These are phyloP conservation scores for Conops quadrifasciatus DNA, from an alignment of 2,888 invertebrate species.

Conservation along the genomic window DNA sequence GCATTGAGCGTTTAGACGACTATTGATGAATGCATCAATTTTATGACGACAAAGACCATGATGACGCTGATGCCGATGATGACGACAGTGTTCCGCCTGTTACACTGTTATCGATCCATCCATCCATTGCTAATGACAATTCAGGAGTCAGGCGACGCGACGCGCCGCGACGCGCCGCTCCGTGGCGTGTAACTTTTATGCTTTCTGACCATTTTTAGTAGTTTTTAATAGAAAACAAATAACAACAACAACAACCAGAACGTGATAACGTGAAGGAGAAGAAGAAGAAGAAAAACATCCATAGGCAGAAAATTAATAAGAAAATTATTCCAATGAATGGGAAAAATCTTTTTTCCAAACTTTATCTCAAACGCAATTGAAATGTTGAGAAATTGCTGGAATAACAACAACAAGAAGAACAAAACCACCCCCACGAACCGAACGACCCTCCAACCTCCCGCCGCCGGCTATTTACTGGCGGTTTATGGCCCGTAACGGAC, in stretches of 20 bases:
- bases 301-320: too few relatives aligned
- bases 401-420: too few relatives aligned
- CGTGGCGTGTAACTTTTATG: conserved; percentile 31
- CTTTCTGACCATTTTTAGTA: conserved; percentile 22
- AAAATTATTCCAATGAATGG: too few relatives aligned
- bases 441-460: not conserved
- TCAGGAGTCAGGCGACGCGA: too few relatives aligned
- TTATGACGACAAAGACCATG: not conserved
- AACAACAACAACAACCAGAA: conserved; percentile 1
- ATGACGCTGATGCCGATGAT: not conserved
- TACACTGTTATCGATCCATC: not conserved
- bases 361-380: too few relatives aligned
- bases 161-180: not conserved
- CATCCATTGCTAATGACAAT: not conserved
- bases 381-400: too few relatives aligned
- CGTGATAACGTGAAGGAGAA: not conserved
- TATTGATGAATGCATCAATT: conserved; percentile 9
- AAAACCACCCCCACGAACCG: not conserved
- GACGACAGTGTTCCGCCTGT: not conserved
- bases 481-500: conserved; percentile 10
- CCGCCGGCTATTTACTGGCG: not conserved
- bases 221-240: not conserved
- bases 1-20: not conserved
- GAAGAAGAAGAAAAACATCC: too few relatives aligned
- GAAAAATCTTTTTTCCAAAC: too few relatives aligned